phyloP scores from a whole-genome alignment of 2,888 invertebrate species.

The Trichogramma dendrolimi region DNA sequence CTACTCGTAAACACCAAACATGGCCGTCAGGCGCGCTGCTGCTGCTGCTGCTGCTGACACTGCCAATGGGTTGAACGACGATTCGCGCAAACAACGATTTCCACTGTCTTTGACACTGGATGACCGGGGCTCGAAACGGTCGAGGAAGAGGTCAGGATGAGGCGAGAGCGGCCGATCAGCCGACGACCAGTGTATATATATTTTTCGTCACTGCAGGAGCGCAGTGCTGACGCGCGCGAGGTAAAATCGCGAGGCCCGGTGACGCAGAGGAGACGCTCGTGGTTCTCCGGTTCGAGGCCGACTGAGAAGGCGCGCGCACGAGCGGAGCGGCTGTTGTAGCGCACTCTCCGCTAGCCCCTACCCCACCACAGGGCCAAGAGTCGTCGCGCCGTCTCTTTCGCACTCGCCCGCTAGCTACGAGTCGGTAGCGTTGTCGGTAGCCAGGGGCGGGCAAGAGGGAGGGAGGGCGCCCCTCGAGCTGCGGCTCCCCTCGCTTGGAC shows the following conservation, averaged over 20 bases:
- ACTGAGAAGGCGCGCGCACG: constrained; percentile 49
- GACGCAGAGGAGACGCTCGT: constrained; percentile 39
- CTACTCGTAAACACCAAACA: constrained; percentile 52
- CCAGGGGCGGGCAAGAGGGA: too few relatives aligned
- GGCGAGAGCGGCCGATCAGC: too few relatives aligned
- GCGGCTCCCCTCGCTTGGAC: too few relatives aligned
- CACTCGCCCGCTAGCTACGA: neutral
- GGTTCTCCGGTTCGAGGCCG: constrained; percentile 51
- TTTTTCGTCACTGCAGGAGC: too few relatives aligned
- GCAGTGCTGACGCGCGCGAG: too few relatives aligned
- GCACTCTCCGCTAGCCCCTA: neutral
- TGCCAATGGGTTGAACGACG: neutral
- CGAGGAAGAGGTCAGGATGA: too few relatives aligned
- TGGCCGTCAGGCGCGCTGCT: constrained; percentile 48
- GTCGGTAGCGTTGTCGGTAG: too few relatives aligned
- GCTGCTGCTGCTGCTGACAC: constrained; percentile 4
- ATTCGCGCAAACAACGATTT: too few relatives aligned
- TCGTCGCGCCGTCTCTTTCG: neutral
- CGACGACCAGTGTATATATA: too few relatives aligned
- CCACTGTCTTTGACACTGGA: too few relatives aligned
- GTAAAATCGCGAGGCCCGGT: constrained; percentile 10
- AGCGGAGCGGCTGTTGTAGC: constrained; percentile 40
- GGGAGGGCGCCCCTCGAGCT: too few relatives aligned
- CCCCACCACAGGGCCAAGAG: neutral
- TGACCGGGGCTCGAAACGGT: too few relatives aligned